phyloP scores from a whole-genome alignment of 2,888 invertebrate genomes.

The Ichneumoninae sp. region DNA sequence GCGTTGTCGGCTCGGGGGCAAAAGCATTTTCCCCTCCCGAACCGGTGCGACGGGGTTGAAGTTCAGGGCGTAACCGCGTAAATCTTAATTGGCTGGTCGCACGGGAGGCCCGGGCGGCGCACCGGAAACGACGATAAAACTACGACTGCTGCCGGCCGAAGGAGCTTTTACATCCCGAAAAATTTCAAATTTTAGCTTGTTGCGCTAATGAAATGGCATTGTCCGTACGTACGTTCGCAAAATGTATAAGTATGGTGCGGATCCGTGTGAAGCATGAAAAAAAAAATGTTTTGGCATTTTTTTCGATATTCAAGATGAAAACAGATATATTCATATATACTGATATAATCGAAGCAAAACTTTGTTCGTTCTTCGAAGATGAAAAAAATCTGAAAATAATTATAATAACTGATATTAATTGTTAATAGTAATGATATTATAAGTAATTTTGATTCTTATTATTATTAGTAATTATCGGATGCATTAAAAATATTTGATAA shows the following conservation, averaged over 20 bases:
- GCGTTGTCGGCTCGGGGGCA: slow-evolving; percentile 27
- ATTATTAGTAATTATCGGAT: neutral
- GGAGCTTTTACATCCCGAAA: slow-evolving; percentile 6
- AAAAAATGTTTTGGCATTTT: neutral
- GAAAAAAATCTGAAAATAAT: too few relatives aligned
- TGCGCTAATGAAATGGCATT: neutral
- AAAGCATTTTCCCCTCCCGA: slow-evolving; percentile 26
- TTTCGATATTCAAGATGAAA: neutral
- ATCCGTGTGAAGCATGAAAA: neutral
- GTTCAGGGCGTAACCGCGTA: slow-evolving; percentile 47
- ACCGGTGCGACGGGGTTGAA: slow-evolving; percentile 7
- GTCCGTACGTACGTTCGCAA: neutral
- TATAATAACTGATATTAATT: too few relatives aligned
- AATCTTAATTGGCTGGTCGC: slow-evolving; percentile 59
- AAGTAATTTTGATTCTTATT: neutral
- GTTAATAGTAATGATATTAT: neutral
- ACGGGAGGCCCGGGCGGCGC: slow-evolving; percentile 7
- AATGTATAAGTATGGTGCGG: neutral
- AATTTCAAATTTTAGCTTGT: neutral
- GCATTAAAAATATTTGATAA: neutral
- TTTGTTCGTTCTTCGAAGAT: too few relatives aligned
- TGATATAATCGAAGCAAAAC: too few relatives aligned
- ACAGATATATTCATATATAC: too few relatives aligned
- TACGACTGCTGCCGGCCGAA: neutral
- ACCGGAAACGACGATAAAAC: slow-evolving; percentile 36